phyloP scores from a whole-genome alignment of 1,140 invertebrate genomes.

The Cyclina sinensis region DNA sequence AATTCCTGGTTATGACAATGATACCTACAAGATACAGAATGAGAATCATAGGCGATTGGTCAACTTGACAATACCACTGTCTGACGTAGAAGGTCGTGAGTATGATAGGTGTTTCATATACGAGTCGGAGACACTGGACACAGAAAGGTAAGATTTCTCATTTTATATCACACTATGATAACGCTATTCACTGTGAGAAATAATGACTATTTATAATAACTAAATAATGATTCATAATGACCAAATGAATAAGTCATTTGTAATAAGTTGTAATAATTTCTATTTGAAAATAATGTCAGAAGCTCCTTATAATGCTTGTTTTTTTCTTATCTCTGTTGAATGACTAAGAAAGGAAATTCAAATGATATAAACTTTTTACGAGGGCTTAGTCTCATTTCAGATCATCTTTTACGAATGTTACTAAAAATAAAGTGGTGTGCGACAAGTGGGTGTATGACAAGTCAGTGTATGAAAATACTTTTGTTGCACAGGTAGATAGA shows the following conservation, averaged over 20 bases:
- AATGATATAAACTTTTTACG: too few species aligned
- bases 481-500: slow-evolving; percentile 65
- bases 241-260: too few species aligned
- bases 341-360: too few species aligned
- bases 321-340: too few species aligned
- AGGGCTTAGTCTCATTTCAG: too few species aligned
- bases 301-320: too few species aligned
- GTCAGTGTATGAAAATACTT: slow-evolving; percentile 65
- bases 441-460: slow-evolving; percentile 73
- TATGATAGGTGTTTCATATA: slow-evolving; percentile 59
- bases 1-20: slow-evolving; percentile 72
- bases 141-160: not conserved
- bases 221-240: too few species aligned
- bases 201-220: too few species aligned
- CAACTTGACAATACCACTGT: slow-evolving; percentile 66
- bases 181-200: too few species aligned
- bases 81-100: not conserved
- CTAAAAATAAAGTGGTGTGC: slow-evolving; percentile 30
- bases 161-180: too few species aligned
- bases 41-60: slow-evolving; percentile 60
- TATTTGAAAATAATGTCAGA: too few species aligned
- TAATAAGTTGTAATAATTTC: too few species aligned
- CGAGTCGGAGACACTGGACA: not conserved
- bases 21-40: slow-evolving; percentile 72
- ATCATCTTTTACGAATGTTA: not conserved